Base-by-base conservation (phyloP, 1,140 invertebrate species). In the Heliconius nattereri region DNA sequence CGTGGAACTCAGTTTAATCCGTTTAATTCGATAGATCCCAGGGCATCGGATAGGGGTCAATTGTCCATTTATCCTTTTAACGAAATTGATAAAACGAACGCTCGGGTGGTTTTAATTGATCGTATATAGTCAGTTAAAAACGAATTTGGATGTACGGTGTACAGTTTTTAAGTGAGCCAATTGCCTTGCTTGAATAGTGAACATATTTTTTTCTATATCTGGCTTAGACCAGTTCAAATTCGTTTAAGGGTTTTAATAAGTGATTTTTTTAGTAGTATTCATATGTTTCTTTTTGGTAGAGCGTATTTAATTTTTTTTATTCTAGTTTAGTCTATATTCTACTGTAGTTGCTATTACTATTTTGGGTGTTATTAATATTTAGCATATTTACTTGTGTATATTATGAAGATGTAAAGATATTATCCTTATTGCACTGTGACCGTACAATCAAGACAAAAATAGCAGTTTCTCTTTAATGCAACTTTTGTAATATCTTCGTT, bases 41-140 rank as follows among this genome's bases (percentile, higher is more conserved):
- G 90, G 88, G 82, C 91, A 90, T 92, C 85, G 86, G 85, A 93
- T 92, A 89, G 91, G 91, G 91, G 92, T 92, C 92, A 94, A 94
- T 94, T 93, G 91, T 92, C 91, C 91, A 92, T 93, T 94, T 94
- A 94, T 93, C 91, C 92, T 89, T 92, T 94, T 94, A 94, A 93
- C 91, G 85, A 89, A 94, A 94, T 94, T 94, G 92, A 94, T 94
- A 94, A 93, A 94, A 94, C 89, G 91, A 85, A 92, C 90, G 90
- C 87, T 89, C 85, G 88, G 88, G 86, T 88, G 89, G 88, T 89
- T 92, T 94, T 92, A 94, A 94, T 94, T 94, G 90, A 91, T 92
- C 84, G 75, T 92, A 89, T 88, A 88, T 87, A 86, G 80, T 87
- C 78, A 85, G 86, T 92, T 92, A 89, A 92, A 91, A 91, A 91